Conservation (phyloP, 2,113 vertebrate species). For the Otis tarda region DNA sequence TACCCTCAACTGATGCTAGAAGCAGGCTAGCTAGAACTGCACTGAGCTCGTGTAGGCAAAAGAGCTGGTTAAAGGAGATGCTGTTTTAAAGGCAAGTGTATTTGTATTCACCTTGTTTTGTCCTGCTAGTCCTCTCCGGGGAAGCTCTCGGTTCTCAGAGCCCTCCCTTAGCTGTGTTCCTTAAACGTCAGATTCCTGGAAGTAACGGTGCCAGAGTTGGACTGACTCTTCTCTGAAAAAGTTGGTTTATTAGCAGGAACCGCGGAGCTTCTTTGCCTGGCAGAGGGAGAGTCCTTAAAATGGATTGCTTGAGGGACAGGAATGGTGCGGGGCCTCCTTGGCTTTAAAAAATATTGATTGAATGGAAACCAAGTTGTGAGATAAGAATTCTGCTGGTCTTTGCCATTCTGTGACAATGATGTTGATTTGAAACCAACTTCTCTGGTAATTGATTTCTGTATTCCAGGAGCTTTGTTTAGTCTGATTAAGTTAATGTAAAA, state of each 20-base stretch:
- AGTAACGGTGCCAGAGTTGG: background rate
- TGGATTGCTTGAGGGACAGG: background rate
- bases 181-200: background rate
- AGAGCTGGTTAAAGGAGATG: background rate
- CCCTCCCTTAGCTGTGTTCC: background rate
- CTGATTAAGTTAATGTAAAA: background rate
- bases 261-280: background rate
- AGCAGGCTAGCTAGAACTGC: background rate
- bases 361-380: background rate
- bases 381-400: background rate
- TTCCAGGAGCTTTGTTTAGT: background rate
- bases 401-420: accelerated
- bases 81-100: background rate
- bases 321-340: background rate
- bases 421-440: background rate
- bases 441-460: background rate
- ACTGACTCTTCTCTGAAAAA: background rate
- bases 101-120: background rate
- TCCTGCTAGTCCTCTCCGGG: background rate
- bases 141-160: background rate
- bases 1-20: background rate
- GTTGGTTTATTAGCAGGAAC: background rate
- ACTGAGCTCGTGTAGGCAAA: background rate
- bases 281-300: background rate
- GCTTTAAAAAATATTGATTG: background rate